Conservation (phyloP, 2,888 invertebrate species). For the Synergus japonicus region DNA sequence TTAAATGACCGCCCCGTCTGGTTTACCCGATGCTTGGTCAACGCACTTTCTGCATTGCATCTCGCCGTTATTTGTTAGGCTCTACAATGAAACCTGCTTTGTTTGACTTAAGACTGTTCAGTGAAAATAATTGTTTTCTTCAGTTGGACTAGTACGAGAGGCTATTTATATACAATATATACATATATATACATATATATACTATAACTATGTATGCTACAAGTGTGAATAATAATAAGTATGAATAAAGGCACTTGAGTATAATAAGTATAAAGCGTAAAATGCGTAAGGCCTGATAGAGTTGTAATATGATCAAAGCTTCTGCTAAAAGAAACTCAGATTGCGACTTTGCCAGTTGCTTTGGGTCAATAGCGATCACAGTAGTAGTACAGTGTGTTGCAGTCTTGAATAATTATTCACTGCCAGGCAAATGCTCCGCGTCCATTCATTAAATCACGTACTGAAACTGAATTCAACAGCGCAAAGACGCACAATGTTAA, state of each 20-base stretch:
- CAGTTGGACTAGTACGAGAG: not conserved
- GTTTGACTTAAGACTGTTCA: too few relatives aligned
- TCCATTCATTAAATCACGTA: slow-evolving; percentile 60
- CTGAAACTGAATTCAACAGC: slow-evolving; percentile 49
- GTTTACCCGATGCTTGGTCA: slow-evolving; percentile 18
- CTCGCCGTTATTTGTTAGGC: not conserved
- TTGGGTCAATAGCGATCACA: slow-evolving; percentile 56
- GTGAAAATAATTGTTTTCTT: not conserved
- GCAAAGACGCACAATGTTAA: slow-evolving; percentile 45
- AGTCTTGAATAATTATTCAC: slow-evolving; percentile 45
- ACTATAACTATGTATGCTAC: too few relatives aligned
- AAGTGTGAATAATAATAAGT: too few relatives aligned
- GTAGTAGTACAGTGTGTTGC: slow-evolving; percentile 24
- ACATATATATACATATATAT: too few relatives aligned
- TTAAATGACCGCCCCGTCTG: slow-evolving; percentile 19
- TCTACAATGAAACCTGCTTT: too few relatives aligned
- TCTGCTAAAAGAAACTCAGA: slow-evolving; percentile 1
- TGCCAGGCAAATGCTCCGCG: slow-evolving; percentile 42
- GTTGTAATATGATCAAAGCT: not conserved
- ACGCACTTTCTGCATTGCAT: slow-evolving; percentile 14
- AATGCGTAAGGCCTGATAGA: not conserved
- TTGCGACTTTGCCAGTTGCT: slow-evolving; percentile 37
- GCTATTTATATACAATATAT: too few relatives aligned
- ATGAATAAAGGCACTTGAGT: too few relatives aligned
- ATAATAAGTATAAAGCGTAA: not conserved